Conservation (phyloP, 2,888 invertebrate species). For the Pachymerium ferrugineum region DNA sequence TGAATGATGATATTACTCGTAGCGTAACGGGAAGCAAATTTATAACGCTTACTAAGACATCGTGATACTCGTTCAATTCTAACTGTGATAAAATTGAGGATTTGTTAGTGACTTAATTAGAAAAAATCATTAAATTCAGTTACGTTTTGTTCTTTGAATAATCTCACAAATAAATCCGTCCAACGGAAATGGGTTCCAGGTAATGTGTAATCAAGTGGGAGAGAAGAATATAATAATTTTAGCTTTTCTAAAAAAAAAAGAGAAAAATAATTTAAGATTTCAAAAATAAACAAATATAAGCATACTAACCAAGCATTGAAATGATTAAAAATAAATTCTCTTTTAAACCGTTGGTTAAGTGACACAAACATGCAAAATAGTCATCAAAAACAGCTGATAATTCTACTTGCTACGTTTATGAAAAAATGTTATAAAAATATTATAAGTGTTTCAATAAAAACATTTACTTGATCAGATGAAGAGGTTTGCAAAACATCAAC, state of each 20-base stretch:
- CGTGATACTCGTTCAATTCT: background rate
- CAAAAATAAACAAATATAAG: background rate
- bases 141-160: background rate
- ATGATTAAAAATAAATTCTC: background rate
- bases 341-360: background rate
- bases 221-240: background rate
- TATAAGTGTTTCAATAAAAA: no score
- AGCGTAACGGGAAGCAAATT: background rate
- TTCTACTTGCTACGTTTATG: background rate
- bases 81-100: background rate
- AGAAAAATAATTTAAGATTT: background rate
- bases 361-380: background rate
- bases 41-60: background rate
- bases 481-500: constrained; percentile 55
- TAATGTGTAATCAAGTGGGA: background rate
- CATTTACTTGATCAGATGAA: constrained; percentile 53
- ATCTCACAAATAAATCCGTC: constrained; percentile 39
- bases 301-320: background rate
- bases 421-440: no score
- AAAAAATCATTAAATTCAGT: background rate
- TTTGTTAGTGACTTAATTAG: background rate
- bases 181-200: constrained; percentile 45
- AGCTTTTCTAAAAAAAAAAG: constrained; percentile 44
- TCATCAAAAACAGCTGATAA: background rate
- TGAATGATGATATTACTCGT: background rate